Evolutionary conservation across 2,797 vertebrate species (phyloP).

Genomic region (Netta rufina): DNA sequence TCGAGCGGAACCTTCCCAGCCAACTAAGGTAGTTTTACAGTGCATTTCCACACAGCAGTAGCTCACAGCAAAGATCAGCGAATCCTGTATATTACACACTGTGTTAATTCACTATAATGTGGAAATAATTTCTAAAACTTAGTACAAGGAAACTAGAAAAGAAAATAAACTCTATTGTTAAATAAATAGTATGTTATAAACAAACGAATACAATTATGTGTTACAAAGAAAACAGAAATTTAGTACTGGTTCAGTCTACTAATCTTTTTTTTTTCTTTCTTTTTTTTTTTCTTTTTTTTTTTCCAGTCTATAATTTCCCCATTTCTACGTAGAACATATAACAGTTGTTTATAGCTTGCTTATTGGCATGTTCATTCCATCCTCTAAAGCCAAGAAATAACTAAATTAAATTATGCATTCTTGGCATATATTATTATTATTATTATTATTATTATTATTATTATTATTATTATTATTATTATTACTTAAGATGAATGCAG

Average conservation of each 20-base stretch:
- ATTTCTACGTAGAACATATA: neutral
- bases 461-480: too few relatives aligned
- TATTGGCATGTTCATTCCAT: neutral
- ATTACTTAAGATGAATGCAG: neutral
- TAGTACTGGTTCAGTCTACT: neutral
- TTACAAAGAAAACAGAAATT: neutral
- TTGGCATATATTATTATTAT: neutral
- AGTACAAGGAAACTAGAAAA: neutral
- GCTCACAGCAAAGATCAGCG: neutral
- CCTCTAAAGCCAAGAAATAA: neutral
- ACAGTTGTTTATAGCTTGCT: neutral
- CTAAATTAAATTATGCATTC: neutral
- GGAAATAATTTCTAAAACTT: neutral
- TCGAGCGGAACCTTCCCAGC: neutral
- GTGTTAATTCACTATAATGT: neutral
- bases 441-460: too few relatives aligned
- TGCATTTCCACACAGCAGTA: neutral
- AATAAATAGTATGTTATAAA: neutral
- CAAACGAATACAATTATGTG: neutral
- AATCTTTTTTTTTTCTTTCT: fast-evolving
- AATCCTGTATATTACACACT: neutral
- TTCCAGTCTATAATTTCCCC: neutral
- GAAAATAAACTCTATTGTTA: neutral
- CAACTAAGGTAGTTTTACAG: neutral
- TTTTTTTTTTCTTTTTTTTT: neutral